A percentile compares a stretch with the other conserved stretches of the same genome.
These are phyloP conservation scores for Calephelis nemesis DNA, from an alignment of 1,140 invertebrate species.

Conservation along the genomic window DNA sequence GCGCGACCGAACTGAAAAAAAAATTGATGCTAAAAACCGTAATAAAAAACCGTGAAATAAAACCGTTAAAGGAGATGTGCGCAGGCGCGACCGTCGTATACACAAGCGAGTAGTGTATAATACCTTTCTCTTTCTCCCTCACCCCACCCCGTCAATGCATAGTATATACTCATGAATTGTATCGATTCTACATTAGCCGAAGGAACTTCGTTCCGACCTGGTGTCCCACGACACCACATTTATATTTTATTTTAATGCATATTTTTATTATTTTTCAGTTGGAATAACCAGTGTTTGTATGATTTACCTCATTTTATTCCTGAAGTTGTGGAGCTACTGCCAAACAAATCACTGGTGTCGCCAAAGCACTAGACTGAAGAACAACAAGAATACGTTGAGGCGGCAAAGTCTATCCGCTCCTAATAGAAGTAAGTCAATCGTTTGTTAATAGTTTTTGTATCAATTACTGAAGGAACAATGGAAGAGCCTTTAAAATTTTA, in stretches of 20 bases:
- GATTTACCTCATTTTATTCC: slow-evolving; percentile 92
- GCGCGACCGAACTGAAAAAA: too few species aligned
- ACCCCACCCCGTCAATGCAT: too few species aligned
- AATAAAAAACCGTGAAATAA: too few species aligned
- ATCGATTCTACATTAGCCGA: too few species aligned
- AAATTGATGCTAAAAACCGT: too few species aligned
- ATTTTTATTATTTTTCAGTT: slow-evolving; percentile 82
- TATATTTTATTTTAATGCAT: slow-evolving; percentile 4
- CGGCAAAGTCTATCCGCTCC: slow-evolving; percentile 83
- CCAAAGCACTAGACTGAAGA: slow-evolving; percentile 76
- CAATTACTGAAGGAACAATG: background rate
- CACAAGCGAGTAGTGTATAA: too few species aligned
- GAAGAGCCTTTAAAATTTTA: background rate
- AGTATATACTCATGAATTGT: too few species aligned
- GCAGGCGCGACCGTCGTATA: too few species aligned
- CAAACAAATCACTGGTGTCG: slow-evolving; percentile 98
- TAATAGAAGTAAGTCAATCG: slow-evolving; percentile 70
- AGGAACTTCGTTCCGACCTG: too few species aligned
- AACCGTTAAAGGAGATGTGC: too few species aligned
- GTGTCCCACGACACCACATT: background rate
- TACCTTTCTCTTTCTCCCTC: too few species aligned
- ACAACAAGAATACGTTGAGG: slow-evolving; percentile 78
- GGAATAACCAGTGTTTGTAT: slow-evolving; percentile 92
- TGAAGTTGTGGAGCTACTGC: slow-evolving; percentile 98
- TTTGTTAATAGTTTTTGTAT: background rate